Conservation (phyloP, 2,888 invertebrate genomes). For the Spodoptera littoralis region DNA sequence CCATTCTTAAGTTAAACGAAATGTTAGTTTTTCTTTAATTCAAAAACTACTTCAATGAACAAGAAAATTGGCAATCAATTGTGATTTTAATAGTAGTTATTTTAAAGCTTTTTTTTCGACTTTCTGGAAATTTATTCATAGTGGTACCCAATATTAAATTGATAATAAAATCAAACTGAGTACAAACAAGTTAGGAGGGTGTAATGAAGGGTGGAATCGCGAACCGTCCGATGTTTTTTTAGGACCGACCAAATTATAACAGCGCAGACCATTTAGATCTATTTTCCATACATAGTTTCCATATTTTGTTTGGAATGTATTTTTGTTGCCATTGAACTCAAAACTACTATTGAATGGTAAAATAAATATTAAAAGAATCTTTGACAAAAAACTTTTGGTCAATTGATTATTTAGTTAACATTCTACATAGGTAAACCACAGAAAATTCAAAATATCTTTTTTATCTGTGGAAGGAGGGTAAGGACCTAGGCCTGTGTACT, state of each 20-base stretch:
- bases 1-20: too few relatives aligned
- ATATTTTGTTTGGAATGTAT: constrained; percentile 4
- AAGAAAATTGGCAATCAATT: background rate
- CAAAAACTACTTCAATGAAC: too few relatives aligned
- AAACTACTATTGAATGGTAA: too few relatives aligned
- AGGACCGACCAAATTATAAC: constrained; percentile 48
- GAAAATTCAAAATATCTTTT: too few relatives aligned
- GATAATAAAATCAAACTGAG: constrained; percentile 51
- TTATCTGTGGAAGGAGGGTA: too few relatives aligned
- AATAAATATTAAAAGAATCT: too few relatives aligned
- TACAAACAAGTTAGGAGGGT: constrained; percentile 44
- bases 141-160: constrained; percentile 30
- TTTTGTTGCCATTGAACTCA: too few relatives aligned
- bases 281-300: constrained; percentile 26
- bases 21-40: too few relatives aligned
- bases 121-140: constrained; percentile 12
- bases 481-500: too few relatives aligned
- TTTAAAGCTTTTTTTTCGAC: background rate
- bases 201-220: constrained; percentile 36
- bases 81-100: background rate
- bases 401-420: too few relatives aligned
- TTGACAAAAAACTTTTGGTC: too few relatives aligned
- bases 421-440: too few relatives aligned
- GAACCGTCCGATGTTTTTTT: constrained; percentile 43
- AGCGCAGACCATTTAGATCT: background rate